phyloP scores from a whole-genome alignment of 2,888 invertebrate genomes.

The Acronicta alni region DNA sequence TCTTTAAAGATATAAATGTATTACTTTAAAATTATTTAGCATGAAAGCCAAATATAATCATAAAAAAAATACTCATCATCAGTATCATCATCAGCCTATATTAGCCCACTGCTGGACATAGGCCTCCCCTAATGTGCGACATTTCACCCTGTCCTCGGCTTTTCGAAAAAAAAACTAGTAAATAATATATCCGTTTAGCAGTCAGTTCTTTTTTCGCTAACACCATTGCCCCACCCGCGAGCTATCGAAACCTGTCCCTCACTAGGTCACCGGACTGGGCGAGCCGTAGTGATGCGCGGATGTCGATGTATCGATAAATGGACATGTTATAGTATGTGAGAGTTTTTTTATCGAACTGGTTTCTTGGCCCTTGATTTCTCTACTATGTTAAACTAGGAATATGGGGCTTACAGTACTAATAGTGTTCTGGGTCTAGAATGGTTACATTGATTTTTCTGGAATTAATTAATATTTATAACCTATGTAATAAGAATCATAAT shows the following conservation, averaged over 20 bases:
- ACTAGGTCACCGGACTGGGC: constrained; percentile 74
- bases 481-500: no score
- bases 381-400: constrained; percentile 35
- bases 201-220: constrained; percentile 46
- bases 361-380: constrained; percentile 47
- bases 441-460: no score
- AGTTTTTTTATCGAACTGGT: constrained; percentile 47
- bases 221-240: constrained; percentile 57
- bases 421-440: neutral
- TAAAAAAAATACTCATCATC: no score
- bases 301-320: constrained; percentile 63
- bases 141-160: no score
- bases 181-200: constrained; percentile 34
- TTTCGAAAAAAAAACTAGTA: no score
- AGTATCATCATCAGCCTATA: no score
- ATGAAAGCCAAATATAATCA: no score
- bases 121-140: no score
- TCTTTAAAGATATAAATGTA: no score
- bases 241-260: constrained; percentile 73
- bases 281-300: constrained; percentile 66
- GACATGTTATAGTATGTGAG: constrained; percentile 44
- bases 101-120: no score
- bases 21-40: no score
- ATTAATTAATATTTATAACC: no score
- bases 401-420: neutral